Base-by-base conservation (phyloP, 2,797 vertebrate genomes). In the Microtus obscurus region DNA sequence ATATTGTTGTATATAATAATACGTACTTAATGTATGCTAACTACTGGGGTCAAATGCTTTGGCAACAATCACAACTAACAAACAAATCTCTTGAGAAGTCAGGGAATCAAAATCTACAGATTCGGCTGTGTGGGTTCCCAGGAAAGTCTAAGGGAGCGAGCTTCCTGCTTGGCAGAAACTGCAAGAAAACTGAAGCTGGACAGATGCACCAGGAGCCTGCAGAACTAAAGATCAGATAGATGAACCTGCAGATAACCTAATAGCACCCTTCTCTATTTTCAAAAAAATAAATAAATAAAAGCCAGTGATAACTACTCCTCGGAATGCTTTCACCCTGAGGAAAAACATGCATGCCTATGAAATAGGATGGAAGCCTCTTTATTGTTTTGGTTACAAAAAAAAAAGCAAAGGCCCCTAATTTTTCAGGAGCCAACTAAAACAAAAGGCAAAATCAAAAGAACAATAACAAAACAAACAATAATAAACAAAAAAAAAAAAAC, bases 361-460 rank as follows among this genome's bases (percentile, higher is more conserved):
- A 80, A 85, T 37, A 34, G 13, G 25, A 77, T 1, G 11, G 53
- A 78, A 89, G 80, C 2, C 11, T n/a, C n/a, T 40, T 16, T 25
- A 13, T 11, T 91, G 21, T 77, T 79, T 34, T 77, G 4, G 59
- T 37, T 29, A 82, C 78, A 51, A 76, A 59, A 76, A 86, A 81
- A 86, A 69, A 61, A 63, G 37, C 8, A 76, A 31, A 91, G 6
- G 25, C 16, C 65, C 37, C 43, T 23, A 53, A 76, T 67, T 82
- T 94, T 67, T 95, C 43, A 69, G 73, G 25, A 81, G 78, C n/a
- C 63, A 87, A 56, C 16, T 48, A 61, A 83, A 89, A 85, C 29
- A 79, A 73, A 92, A 77, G 48, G 6, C 1, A 43, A 76, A 59
- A 53, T 21, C 56, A 48, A 14, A 63, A 4, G 51, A 56, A 53